phyloP scores from a whole-genome alignment of 2,113 vertebrate genomes.

The Brachirus orientalis region DNA sequence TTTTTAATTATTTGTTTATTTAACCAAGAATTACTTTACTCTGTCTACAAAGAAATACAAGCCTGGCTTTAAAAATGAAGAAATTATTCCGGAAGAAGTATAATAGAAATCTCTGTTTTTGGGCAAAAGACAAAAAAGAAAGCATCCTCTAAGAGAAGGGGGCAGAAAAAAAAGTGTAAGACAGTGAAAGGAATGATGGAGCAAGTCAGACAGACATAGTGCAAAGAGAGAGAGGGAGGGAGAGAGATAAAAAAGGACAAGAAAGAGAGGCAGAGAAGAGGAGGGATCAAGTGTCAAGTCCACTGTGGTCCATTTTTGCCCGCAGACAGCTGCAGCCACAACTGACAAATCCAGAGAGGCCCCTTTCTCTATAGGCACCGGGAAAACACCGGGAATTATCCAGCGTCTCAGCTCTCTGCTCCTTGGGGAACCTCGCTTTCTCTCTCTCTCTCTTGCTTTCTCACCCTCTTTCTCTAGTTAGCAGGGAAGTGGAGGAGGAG shows the following conservation, averaged over 20 bases:
- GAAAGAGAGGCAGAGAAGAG: slow-evolving; percentile 58
- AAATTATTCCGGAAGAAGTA: too few relatives aligned
- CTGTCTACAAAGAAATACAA: too few relatives aligned
- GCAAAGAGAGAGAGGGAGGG: slow-evolving; percentile 3
- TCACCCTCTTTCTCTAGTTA: slow-evolving; percentile 40
- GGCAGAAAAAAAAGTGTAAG: slow-evolving; percentile 38
- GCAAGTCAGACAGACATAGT: slow-evolving; percentile 51
- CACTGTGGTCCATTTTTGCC: slow-evolving; percentile 81
- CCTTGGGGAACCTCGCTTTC: slow-evolving; percentile 63
- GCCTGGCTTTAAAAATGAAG: too few relatives aligned
- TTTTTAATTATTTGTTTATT: too few relatives aligned
- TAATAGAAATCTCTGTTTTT: too few relatives aligned
- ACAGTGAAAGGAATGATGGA: slow-evolving; percentile 63
- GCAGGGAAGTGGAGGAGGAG: slow-evolving; percentile 32
- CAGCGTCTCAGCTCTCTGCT: slow-evolving; percentile 71
- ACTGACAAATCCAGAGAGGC: slow-evolving; percentile 81
- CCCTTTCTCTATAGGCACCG: slow-evolving; percentile 76
- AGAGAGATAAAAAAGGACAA: slow-evolving; percentile 47
- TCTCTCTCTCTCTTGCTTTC: slow-evolving; percentile 26
- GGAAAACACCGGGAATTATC: slow-evolving; percentile 80
- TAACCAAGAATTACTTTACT: too few relatives aligned
- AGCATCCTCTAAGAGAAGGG: too few relatives aligned
- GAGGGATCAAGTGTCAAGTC: slow-evolving; percentile 78
- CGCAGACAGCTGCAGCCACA: slow-evolving; percentile 80
- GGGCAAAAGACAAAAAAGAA: too few relatives aligned